phyloP scores from a whole-genome alignment of 2,797 vertebrate species.

The Nothura maculosa region DNA sequence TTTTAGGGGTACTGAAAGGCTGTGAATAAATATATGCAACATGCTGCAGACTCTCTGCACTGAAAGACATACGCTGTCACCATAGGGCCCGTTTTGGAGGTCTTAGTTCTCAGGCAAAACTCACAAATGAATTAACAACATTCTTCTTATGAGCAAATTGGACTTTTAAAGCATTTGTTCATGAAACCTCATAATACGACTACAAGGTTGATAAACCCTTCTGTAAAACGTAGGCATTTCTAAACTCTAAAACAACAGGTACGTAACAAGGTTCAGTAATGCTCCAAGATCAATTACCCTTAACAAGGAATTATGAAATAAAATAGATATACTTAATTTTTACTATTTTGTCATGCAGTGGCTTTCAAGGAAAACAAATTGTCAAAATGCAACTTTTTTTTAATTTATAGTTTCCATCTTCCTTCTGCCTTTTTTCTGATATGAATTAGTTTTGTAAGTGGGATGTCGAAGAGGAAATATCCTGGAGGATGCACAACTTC shows the following conservation, averaged over 20 bases:
- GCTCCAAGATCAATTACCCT: background rate
- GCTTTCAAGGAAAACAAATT: background rate
- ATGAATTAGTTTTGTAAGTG: background rate
- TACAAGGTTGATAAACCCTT: background rate
- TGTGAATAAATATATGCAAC: slow-evolving; percentile 28
- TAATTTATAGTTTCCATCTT: background rate
- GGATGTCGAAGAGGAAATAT: background rate
- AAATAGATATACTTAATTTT: background rate
- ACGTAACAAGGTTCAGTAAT: background rate
- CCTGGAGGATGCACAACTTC: background rate
- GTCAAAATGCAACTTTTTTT: background rate
- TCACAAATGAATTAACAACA: background rate
- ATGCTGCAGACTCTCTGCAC: background rate
- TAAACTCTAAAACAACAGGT: background rate
- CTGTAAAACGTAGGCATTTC: background rate
- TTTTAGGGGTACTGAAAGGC: background rate
- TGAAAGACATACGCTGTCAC: background rate
- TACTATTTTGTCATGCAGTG: background rate
- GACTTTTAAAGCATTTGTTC: slow-evolving; percentile 40
- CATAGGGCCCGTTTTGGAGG: slow-evolving; percentile 24
- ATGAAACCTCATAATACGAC: background rate
- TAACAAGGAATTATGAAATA: background rate
- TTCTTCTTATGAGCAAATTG: slow-evolving; percentile 7
- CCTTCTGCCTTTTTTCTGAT: background rate
- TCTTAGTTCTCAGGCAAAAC: slow-evolving; percentile 33